Base-by-base conservation (phyloP, 92 coral and sea anemone species). In the Hydrozoanthus gracilis region DNA sequence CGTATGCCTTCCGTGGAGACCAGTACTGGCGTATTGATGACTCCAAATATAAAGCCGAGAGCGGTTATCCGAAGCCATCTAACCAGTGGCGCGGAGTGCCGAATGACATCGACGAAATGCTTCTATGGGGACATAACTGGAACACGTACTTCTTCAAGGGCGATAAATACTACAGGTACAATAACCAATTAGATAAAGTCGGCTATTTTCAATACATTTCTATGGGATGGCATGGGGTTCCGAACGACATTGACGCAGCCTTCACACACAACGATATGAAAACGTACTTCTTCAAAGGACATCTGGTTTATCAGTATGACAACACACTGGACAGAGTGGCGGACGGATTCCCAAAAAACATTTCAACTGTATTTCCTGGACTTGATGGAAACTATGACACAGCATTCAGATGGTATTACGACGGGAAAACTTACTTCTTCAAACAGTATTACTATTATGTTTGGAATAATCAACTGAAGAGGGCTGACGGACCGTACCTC, bases 231-330 rank as follows among this genome's bases (percentile, higher is more conserved):
- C 95, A 87, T 8, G 96, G 96, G 0, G 60, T 93, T 7, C 96
- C 96, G 4, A 78, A 88, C 78, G 83, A 79, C 13, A 90, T 90
- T 15, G 95, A 95, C 56, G 98, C 98, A 9, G 93, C 91, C 11
- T 48, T 93, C 8, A 60, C 92, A 4, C 68, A 76, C 70, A 54
- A 35, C 10, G 11, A 76, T 35, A 0, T 3, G 2, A 39, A 65
- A 4, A 91, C 92, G 60, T 95, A 88, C 78, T 95, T 95, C 85
- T 93, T 95, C 71, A 95, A 95, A 74, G 98, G 95, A 10, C 62
- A 90, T 64, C 44, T 58, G 27, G 91, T 91, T 62, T 95, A 91
- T 84, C 78, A 71, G 85, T 90, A 78, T 67, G 87, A 95, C 77
- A 90, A 89, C 88, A 2, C 0, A 2, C 0, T 6, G 7, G 91